These are phyloP conservation scores for Micropoecilia bifurca DNA, from an alignment of 2,797 vertebrate genomes.

Conservation along the genomic window DNA sequence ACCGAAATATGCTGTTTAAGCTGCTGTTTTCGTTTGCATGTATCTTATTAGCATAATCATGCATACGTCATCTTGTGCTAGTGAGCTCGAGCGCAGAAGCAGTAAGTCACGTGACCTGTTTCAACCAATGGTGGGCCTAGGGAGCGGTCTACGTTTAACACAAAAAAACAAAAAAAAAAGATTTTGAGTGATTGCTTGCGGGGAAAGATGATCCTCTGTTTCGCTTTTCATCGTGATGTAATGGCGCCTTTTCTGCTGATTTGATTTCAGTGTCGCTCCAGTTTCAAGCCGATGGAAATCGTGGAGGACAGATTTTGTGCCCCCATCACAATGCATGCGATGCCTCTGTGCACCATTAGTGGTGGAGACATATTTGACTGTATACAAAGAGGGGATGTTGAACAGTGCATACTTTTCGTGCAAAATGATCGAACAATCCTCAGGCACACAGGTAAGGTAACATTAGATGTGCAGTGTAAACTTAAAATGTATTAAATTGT, in stretches of 20 bases:
- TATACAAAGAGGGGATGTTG: conserved; percentile 78
- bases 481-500: background rate
- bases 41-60: background rate
- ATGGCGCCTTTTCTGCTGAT: conserved; percentile 12
- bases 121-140: conserved; percentile 48
- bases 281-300: conserved; percentile 14
- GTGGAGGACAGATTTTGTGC: background rate
- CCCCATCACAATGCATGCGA: conserved; percentile 63
- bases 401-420: conserved; percentile 73
- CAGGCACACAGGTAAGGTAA: conserved; percentile 75
- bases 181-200: conserved; percentile 26
- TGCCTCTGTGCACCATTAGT: conserved; percentile 50
- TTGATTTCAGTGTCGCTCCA: conserved; percentile 23
- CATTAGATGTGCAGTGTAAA: background rate
- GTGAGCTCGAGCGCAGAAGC: background rate
- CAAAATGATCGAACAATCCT: conserved; percentile 74
- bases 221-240: conserved; percentile 30
- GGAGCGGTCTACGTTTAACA: conserved; percentile 60
- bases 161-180: conserved; percentile 17
- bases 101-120: conserved; percentile 34
- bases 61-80: background rate
- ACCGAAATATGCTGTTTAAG: background rate
- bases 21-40: background rate
- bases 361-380: conserved; percentile 80
- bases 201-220: conserved; percentile 27